Conservation (phyloP, 2,113 vertebrate species). For the Passer domesticus region DNA sequence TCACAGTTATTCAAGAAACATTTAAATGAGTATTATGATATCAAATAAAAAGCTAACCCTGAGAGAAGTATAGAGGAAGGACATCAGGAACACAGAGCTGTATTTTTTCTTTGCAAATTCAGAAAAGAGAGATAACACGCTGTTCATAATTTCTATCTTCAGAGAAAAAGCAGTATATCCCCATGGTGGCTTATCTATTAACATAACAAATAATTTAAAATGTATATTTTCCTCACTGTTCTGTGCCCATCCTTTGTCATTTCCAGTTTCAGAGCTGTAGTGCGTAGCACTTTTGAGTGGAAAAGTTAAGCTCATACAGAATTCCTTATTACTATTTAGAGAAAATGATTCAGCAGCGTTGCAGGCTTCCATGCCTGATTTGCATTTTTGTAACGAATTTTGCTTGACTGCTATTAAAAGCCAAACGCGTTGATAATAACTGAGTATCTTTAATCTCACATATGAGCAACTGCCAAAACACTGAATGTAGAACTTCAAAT, state of each 20-base stretch:
- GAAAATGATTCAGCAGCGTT: background rate
- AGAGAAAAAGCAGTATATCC: background rate
- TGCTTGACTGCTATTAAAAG: background rate
- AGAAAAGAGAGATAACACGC: background rate
- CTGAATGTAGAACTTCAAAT: background rate
- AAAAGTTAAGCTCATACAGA: background rate
- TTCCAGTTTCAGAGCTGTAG: background rate
- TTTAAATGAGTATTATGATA: background rate
- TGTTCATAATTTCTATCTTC: background rate
- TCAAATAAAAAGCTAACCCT: background rate
- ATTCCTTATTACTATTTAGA: background rate
- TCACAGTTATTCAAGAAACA: background rate
- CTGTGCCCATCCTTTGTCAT: background rate
- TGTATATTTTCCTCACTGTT: background rate
- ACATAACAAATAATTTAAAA: background rate
- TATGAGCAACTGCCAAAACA: background rate
- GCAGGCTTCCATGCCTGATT: background rate
- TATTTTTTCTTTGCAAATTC: background rate
- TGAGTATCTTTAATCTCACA: background rate
- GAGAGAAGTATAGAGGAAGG: background rate
- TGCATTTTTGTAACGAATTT: background rate
- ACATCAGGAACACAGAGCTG: background rate
- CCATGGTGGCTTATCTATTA: background rate
- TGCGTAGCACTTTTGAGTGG: background rate
- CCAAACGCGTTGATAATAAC: background rate